phyloP scores from a whole-genome alignment of 2,113 vertebrate genomes.

The Megatriorchis doriae region DNA sequence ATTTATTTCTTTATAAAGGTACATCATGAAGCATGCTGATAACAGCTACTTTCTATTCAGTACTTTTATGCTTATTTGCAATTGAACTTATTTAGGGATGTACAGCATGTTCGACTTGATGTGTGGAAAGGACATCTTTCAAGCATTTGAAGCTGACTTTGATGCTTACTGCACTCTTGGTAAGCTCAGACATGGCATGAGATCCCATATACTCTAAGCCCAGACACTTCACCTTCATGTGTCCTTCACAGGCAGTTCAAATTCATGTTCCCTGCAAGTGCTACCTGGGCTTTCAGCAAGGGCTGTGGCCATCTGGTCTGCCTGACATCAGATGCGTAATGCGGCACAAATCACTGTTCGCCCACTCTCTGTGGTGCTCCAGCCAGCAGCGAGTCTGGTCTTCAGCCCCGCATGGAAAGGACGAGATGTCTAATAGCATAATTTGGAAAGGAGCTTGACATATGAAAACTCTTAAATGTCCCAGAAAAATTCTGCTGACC shows the following conservation, averaged over 20 bases:
- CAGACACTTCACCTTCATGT: not conserved
- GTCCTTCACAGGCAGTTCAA: not conserved
- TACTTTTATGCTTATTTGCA: not conserved
- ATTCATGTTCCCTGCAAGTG: not conserved
- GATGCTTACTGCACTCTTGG: not conserved
- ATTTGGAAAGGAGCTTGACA: not conserved
- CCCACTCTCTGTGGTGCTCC: fast-evolving
- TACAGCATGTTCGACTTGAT: fast-evolving
- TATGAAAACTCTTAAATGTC: not conserved
- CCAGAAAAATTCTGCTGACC: not conserved
- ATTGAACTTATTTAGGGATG: not conserved
- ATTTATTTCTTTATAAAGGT: not conserved
- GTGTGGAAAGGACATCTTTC: not conserved
- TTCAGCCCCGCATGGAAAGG: not conserved
- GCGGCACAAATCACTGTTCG: not conserved
- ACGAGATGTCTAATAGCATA: not conserved
- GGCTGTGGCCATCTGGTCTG: not conserved
- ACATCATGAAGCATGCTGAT: not conserved
- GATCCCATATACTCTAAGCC: not conserved
- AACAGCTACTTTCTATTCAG: not conserved
- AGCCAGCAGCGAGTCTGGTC: not conserved
- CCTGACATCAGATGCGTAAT: not conserved
- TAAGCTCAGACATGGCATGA: not conserved
- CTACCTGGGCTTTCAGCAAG: not conserved
- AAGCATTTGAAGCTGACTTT: not conserved